Evolutionary conservation across 2,113 vertebrate species (phyloP), one percentile per base, ranked within the genome.

Genomic region (Oplegnathus fasciatus): DNA sequence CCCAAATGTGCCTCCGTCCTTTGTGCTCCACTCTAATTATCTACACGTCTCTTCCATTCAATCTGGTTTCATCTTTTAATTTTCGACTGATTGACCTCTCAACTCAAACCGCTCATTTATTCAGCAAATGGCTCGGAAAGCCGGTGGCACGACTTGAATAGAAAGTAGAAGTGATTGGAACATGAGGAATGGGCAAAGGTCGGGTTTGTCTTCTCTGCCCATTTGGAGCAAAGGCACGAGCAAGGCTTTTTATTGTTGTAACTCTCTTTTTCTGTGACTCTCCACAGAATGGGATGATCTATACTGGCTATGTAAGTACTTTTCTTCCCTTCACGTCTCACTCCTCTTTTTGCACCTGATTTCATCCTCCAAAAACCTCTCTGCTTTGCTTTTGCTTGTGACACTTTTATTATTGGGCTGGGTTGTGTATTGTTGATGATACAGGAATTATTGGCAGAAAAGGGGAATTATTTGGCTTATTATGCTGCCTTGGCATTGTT

Each of bases 261-360:
- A 80, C 46, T 84, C 57, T 77, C 5, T 86, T 65, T 71, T 75
- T 67, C 15, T 68, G 15, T 37, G 42, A 58, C 72, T 76, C 76
- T 87, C 75, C 62, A 86, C 86, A 97, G 97, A 97, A 97, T 94
- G 97, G 96, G 95, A 96, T 97, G 93, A 96, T 96, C 94, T 97
- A 97, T 95, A 96, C 96, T 95, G 96, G 95, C 95, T 97, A 97
- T 94, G 97, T 97, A 95, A 97, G 96, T 96, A 89, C 79, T 20
- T 28, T 61, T 71, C 37, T 71, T 73, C 30, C 64, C 44, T 55
- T 67, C n/a, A 40, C 9, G 24, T 48, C 52, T 64, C 13, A 0
- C 42, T 30, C 32, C 17, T 68, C 11, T 55, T n/a, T 48, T 14
- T 26, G 26, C 42, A 69, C 67, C 32, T 18, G n/a, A 80, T 61